phyloP scores from a whole-genome alignment of 2,113 vertebrate species.

The Festucalex cinctus region DNA sequence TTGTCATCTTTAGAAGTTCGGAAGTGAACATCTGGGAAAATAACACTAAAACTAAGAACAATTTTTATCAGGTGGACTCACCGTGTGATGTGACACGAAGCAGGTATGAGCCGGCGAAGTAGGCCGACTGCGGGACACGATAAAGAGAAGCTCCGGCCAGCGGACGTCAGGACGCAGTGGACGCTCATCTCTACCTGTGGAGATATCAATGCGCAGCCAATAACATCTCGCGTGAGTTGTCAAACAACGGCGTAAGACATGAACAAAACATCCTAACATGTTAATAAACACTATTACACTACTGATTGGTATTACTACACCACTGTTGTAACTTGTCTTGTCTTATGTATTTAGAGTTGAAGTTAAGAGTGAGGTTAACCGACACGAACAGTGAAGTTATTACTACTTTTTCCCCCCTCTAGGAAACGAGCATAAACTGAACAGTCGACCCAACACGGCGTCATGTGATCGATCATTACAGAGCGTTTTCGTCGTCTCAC shows the following conservation, averaged over 20 bases:
- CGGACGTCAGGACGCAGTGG: conserved; percentile 60
- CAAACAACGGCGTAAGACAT: not conserved
- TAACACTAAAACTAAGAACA: not conserved
- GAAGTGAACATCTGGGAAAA: not conserved
- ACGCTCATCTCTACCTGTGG: conserved; percentile 52
- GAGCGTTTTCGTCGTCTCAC: not conserved
- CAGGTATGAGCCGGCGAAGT: conserved; percentile 40
- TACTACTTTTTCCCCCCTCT: no score
- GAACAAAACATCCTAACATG: not conserved
- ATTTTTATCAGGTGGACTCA: conserved; percentile 46
- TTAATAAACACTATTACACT: not conserved
- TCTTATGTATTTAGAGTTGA: not conserved
- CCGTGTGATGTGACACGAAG: conserved; percentile 60
- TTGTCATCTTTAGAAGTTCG: not conserved
- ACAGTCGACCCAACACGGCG: no score
- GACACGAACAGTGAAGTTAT: no score
- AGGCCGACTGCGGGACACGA: conserved; percentile 7
- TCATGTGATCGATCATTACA: not conserved
- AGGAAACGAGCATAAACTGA: no score
- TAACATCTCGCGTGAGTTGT: not conserved
- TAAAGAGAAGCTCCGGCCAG: conserved; percentile 52
- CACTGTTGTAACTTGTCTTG: not conserved
- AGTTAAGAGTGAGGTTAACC: not conserved
- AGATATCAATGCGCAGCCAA: not conserved
- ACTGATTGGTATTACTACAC: not conserved